These are phyloP conservation scores for Aurelia coerulea DNA, from an alignment of 30 jellyfish, hydroid and myxozoan species.

Conservation along the genomic window DNA sequence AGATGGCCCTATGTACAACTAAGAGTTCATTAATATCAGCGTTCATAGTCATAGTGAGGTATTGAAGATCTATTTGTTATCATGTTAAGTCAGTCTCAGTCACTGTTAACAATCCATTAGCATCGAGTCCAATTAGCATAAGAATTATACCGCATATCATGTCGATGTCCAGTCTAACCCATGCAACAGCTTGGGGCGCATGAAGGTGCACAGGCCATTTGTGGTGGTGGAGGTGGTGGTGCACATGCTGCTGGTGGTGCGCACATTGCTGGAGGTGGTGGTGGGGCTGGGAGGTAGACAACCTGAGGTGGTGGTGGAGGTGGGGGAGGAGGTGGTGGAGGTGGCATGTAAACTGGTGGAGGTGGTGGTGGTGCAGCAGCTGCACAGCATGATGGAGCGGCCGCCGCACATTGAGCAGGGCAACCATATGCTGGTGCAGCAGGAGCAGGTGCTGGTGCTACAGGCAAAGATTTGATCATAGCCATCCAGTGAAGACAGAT, in stretches of 20 bases:
- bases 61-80: not conserved
- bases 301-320: slow-evolving; percentile 84
- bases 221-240: slow-evolving; percentile 80
- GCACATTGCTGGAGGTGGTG: slow-evolving; percentile 93
- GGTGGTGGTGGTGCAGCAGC: slow-evolving; percentile 87
- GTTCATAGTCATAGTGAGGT: too few relatives aligned
- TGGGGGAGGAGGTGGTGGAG: slow-evolving; percentile 76
- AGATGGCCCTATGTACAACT: too few relatives aligned
- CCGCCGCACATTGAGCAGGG: slow-evolving; percentile 85
- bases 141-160: not conserved
- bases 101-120: slow-evolving; percentile 11
- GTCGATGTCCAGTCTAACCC: slow-evolving; percentile 39
- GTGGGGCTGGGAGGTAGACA: slow-evolving; percentile 81
- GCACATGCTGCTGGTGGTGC: slow-evolving; percentile 85
- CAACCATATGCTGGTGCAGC: slow-evolving; percentile 74
- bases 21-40: too few relatives aligned
- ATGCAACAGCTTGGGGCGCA: slow-evolving; percentile 84
- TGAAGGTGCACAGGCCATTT: slow-evolving; percentile 71
- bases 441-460: slow-evolving; percentile 79
- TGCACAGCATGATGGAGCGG: slow-evolving; percentile 74
- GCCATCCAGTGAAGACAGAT: slow-evolving; percentile 91
- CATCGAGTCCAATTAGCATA: too few relatives aligned
- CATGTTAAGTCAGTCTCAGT: slow-evolving; percentile 28
- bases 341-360: slow-evolving; percentile 79
- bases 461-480: slow-evolving; percentile 62